These are phyloP conservation scores for Hafferia zeledoni DNA, from an alignment of 2,797 vertebrate genomes.

Conservation along the genomic window DNA sequence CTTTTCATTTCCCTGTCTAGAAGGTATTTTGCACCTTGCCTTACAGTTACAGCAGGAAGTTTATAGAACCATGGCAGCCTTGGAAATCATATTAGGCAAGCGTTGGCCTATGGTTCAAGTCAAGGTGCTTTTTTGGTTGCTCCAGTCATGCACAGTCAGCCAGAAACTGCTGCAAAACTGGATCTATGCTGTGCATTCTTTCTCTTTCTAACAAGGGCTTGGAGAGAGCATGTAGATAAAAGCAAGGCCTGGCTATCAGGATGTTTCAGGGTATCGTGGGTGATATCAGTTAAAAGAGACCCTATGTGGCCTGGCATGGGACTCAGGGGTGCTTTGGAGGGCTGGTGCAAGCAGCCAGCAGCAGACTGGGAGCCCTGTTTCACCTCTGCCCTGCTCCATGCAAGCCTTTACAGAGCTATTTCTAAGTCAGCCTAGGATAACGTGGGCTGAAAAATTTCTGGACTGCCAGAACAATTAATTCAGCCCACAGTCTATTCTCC, in stretches of 20 bases:
- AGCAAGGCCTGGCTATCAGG: not conserved
- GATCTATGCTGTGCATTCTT: not conserved
- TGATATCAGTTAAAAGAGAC: not conserved
- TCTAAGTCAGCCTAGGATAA: not conserved
- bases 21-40: not conserved
- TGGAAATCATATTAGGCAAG: not conserved
- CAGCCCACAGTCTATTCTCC: not conserved
- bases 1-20: not conserved
- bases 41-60: not conserved
- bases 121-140: not conserved
- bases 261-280: not conserved
- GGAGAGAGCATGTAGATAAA: not conserved
- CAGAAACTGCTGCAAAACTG: not conserved
- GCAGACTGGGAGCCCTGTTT: not conserved
- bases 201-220: not conserved
- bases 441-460: not conserved
- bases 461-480: conserved; percentile 33
- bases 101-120: not conserved
- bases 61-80: not conserved
- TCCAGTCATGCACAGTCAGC: not conserved
- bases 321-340: not conserved
- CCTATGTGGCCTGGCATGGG: accelerated
- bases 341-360: not conserved
- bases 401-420: not conserved
- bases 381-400: accelerated